Conservation (phyloP, 2,888 invertebrate species). For the Hemistola chrysoprasaria region DNA sequence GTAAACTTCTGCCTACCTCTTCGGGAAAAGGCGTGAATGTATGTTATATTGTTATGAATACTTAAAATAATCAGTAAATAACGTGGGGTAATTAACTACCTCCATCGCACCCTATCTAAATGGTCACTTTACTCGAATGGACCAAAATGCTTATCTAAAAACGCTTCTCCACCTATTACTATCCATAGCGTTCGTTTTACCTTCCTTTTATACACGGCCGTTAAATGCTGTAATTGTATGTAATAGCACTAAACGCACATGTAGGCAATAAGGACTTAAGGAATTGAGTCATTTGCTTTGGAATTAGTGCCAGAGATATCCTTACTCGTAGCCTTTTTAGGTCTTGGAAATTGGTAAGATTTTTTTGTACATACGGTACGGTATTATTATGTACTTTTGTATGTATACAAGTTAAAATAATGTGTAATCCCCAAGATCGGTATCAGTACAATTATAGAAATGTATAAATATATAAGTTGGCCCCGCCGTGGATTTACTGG, state of each 20-base stretch:
- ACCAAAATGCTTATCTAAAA: slow-evolving; percentile 40
- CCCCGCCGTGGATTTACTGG: too few species aligned
- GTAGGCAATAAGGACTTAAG: neutral
- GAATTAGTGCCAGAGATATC: too few species aligned
- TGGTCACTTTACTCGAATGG: slow-evolving; percentile 37
- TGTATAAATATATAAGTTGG: too few species aligned
- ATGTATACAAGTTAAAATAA: too few species aligned
- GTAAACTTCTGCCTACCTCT: too few species aligned
- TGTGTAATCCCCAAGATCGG: too few species aligned
- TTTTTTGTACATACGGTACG: too few species aligned
- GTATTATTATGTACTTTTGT: too few species aligned
- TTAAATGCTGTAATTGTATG: slow-evolving; percentile 19
- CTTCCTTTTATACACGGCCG: slow-evolving; percentile 28
- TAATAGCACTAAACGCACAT: slow-evolving; percentile 16
- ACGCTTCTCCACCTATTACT: slow-evolving; percentile 37
- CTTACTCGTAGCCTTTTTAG: too few species aligned
- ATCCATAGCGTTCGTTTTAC: slow-evolving; percentile 33
- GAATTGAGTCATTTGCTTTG: slow-evolving; percentile 5
- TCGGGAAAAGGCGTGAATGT: too few species aligned
- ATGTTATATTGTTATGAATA: too few species aligned
- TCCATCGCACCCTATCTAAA: slow-evolving; percentile 22
- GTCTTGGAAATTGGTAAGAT: neutral
- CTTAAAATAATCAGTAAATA: neutral
- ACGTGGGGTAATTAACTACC: slow-evolving; percentile 3
- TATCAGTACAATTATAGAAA: too few species aligned